A percentile compares a stretch with the other conserved stretches of the same genome.
Conservation (phyloP, 2,797 vertebrate species). For the Lacerta agilis region DNA sequence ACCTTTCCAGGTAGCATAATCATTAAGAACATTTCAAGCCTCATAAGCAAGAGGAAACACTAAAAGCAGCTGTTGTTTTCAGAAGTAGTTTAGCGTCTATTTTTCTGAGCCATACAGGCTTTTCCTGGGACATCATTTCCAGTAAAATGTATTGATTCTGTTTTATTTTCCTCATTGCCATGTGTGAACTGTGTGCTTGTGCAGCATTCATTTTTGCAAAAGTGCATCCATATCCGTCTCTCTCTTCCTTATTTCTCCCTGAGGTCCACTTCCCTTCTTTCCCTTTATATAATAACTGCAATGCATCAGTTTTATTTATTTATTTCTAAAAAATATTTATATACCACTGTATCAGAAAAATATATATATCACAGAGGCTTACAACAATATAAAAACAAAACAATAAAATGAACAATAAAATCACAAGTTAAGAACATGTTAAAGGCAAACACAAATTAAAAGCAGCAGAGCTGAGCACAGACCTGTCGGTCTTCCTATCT, state of each 20-base stretch:
- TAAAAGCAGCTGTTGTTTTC: constrained; percentile 15
- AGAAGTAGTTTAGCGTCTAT: constrained; percentile 9
- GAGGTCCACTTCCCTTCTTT: not conserved
- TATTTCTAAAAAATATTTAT: too few relatives aligned
- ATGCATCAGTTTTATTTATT: not conserved
- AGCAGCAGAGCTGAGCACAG: not conserved
- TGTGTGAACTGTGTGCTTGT: constrained; percentile 44
- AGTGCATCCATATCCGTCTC: constrained; percentile 57
- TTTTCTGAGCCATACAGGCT: constrained; percentile 37
- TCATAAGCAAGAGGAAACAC: not conserved
- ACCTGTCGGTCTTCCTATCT: not conserved
- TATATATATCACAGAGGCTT: too few relatives aligned
- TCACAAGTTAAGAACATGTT: too few relatives aligned
- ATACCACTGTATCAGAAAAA: too few relatives aligned
- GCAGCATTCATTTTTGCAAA: constrained; percentile 47
- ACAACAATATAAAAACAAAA: too few relatives aligned
- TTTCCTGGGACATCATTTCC: not conserved
- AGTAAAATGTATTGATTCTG: not conserved
- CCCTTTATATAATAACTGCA: not conserved
- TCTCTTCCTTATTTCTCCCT: constrained; percentile 56
- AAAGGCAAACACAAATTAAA: too few relatives aligned
- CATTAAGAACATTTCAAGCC: not conserved
- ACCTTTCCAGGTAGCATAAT: not conserved
- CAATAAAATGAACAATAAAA: too few relatives aligned
- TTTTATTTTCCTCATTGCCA: constrained; percentile 57